Base-by-base conservation (phyloP, 1,140 invertebrate genomes). In the Cepaea nemoralis region DNA sequence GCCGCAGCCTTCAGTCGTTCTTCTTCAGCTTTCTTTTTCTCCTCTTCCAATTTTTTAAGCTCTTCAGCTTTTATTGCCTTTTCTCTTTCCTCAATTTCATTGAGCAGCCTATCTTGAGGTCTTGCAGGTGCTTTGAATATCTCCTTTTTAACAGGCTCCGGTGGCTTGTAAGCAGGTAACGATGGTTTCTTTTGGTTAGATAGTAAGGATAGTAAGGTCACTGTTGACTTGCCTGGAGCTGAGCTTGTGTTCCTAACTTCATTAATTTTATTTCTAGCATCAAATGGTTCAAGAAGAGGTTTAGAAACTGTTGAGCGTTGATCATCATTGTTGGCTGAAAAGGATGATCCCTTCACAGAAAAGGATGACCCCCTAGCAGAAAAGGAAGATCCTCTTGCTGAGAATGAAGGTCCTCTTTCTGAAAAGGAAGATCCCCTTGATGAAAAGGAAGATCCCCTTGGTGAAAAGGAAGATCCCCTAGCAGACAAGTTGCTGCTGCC, bases 11-110 rank as follows among this genome's bases (percentile, higher is more conserved):
- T 76, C 3, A 48, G 42, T 40, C 33, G 42, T 40, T 76, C 73
- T 42, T 73, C 70, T 37, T 73, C 70, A 6, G 31, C 33, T 75
- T 75, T 75, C 45, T 75, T 75, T 31, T 27, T 1, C 45, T 45
- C 50, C 42, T 67, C 37, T 24, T 69, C 50, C 8, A 45, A 45
- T 37, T 77, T 35, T 63, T 77, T 35, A 35, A 55, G 31, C 12
- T 48, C 42, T 39, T 37, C 66, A 42, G 33, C 42, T 37, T 19
- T 16, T 12, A 63, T 27, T 59, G 48, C 31, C 33, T 50, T 67
- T 22, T 45, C 67, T 55, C 55, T 80, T 24, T 37, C 67, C n/a
- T 71, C 78, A 33, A 80, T 63, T 59, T 80, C 78, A 59, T 80
- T 80, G 33, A 80, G 50, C 14, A 80, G 45, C 31, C 35, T 50